Conservation (phyloP, 2,888 invertebrate species). For the Sphaeridia pumilis region DNA sequence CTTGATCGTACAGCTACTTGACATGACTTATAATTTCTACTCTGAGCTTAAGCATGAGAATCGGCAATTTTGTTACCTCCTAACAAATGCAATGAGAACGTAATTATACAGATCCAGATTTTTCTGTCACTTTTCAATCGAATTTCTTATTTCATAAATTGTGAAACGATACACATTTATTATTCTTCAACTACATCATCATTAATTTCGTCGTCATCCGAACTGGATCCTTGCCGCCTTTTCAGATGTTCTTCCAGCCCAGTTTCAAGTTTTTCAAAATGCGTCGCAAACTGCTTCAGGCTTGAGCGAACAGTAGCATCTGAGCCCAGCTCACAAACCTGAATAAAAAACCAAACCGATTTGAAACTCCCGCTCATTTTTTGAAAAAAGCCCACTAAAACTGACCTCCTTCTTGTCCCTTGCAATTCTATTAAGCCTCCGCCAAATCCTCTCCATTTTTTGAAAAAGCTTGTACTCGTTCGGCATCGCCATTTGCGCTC, state of each 20-base stretch:
- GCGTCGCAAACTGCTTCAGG: conserved; percentile 19
- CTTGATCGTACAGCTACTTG: no score
- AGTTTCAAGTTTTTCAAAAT: conserved; percentile 15
- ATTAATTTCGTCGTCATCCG: conserved; percentile 26
- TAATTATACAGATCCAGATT: no score
- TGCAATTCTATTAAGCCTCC: conserved; percentile 60
- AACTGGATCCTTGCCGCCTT: conserved; percentile 17
- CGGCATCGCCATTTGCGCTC: conserved; percentile 44
- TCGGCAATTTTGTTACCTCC: no score
- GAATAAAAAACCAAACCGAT: conserved; percentile 17
- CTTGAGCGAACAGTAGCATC: conserved; percentile 40
- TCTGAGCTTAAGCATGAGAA: no score
- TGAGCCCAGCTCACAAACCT: conserved; percentile 55
- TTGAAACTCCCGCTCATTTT: conserved; percentile 1
- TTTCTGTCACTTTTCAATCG: no score
- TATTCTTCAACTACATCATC: no score
- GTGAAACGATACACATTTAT: no score
- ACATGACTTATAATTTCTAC: no score
- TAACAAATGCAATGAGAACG: no score
- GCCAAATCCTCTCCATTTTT: conserved; percentile 67
- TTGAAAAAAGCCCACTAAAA: conserved; percentile 5
- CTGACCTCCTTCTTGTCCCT: conserved; percentile 55
- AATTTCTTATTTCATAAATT: no score
- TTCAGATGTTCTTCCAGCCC: conserved; percentile 23
- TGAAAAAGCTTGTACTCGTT: conserved; percentile 65